Evolutionary conservation across 2,888 invertebrate genomes (phyloP).

Genomic region (Dinocampus coccinellae): DNA sequence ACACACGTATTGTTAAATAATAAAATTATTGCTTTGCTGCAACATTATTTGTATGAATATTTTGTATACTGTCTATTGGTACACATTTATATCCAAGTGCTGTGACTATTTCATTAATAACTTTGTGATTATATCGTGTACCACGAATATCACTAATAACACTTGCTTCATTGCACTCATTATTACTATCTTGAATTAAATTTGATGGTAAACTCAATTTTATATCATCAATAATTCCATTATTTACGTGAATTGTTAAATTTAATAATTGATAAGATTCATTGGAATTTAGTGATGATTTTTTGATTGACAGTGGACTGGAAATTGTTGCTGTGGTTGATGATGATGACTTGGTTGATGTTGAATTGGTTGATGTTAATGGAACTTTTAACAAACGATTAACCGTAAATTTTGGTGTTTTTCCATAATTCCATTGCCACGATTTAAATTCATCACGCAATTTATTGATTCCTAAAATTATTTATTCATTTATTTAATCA

Average conservation of each 20-base stretch:
- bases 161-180: slow-evolving; percentile 74
- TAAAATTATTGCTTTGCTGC: slow-evolving; percentile 62
- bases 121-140: slow-evolving; percentile 75
- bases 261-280: slow-evolving; percentile 71
- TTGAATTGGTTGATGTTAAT: slow-evolving; percentile 42
- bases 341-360: background rate
- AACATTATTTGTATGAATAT: slow-evolving; percentile 56
- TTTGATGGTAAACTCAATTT: slow-evolving; percentile 76
- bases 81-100: slow-evolving; percentile 63
- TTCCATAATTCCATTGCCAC: slow-evolving; percentile 92
- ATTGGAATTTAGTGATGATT: slow-evolving; percentile 35
- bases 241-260: slow-evolving; percentile 76
- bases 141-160: slow-evolving; percentile 78
- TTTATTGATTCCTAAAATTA: slow-evolving; percentile 76
- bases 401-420: slow-evolving; percentile 87
- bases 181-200: slow-evolving; percentile 72
- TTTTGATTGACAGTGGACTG: background rate
- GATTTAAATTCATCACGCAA: slow-evolving; percentile 78
- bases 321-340: background rate
- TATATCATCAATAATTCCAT: slow-evolving; percentile 77
- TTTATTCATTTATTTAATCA: slow-evolving; percentile 15
- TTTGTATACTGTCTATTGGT: slow-evolving; percentile 48
- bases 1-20: no score
- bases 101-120: slow-evolving; percentile 74
- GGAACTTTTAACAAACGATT: slow-evolving; percentile 77